Conservation (phyloP, 2,888 invertebrate species). For the Campaea margaritaria region DNA sequence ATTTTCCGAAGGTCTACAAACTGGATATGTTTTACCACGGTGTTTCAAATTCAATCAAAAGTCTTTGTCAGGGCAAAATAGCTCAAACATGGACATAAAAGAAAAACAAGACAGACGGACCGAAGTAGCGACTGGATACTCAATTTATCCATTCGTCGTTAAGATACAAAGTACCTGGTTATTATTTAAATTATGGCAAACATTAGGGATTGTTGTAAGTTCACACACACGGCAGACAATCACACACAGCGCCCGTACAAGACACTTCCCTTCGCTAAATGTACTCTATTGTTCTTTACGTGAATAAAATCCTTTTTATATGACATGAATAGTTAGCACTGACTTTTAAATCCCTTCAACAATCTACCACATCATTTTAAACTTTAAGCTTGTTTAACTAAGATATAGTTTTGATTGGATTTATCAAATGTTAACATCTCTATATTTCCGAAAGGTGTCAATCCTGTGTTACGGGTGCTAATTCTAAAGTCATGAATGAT, state of each 20-base stretch:
- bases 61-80: no score
- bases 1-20: no score
- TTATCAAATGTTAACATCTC: constrained; percentile 43
- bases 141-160: no score
- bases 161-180: background rate
- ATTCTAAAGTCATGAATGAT: constrained; percentile 57
- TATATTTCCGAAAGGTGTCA: constrained; percentile 44
- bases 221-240: constrained; percentile 19
- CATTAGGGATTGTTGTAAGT: constrained; percentile 13
- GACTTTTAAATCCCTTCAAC: constrained; percentile 62
- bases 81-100: no score
- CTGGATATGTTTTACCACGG: no score
- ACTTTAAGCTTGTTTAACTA: background rate
- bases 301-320: constrained; percentile 69
- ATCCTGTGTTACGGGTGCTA: constrained; percentile 43
- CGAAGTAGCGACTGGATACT: no score
- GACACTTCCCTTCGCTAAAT: constrained; percentile 69
- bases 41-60: no score
- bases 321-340: constrained; percentile 58
- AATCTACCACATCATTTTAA: constrained; percentile 5
- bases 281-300: constrained; percentile 69
- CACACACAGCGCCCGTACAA: constrained; percentile 46
- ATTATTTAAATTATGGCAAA: background rate
- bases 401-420: constrained; percentile 3
- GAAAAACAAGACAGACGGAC: no score